Base-by-base conservation (phyloP, 2,888 invertebrate genomes). In the Orchesellides sinensis region DNA sequence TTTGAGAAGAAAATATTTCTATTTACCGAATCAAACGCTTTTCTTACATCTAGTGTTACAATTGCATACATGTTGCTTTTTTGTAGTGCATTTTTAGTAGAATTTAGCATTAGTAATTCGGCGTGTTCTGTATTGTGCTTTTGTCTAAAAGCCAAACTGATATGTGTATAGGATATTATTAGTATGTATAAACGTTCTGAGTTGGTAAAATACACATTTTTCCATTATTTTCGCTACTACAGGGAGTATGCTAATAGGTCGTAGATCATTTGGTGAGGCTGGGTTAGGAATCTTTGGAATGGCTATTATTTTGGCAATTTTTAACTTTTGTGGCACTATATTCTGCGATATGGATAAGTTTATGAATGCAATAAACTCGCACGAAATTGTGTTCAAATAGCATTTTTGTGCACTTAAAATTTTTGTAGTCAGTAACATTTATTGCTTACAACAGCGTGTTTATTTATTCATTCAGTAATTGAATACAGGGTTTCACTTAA, bases 301-400 rank as follows among this genome's bases (percentile, higher is more conserved):
- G 6, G 70, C 56, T 21, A 79, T 25, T 1, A 79, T 70, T 72
- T 52, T 68, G 8, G 68, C 68, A 8, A 17, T 29, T 29, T 52
- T 79, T 10, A 32, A 6, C 10, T 5, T 10, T 6, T 5, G 10
- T 32, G 32, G 32, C 10, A 32, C 32, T 5, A 6, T 32, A 10
- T 32, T 32, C 10, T 32, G 32, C n/a, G n/a, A n/a, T n/a, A n/a
- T n/a, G n/a, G n/a, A n/a, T n/a, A n/a, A n/a, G n/a, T n/a, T n/a
- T n/a, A 75, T 68, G 66, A 56, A 78, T 78, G 78, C 69, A 78
- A 78, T 78, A 78, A 68, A 68, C 32, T 56, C 59, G 77, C 77
- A 77, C 77, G 47, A 32, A 65, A 65, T 75, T 75, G 75, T 75
- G 75, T 75, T 66, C 65, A 75, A 47, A 63, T 40, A 17, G 40